Conservation (phyloP, 2,797 vertebrate genomes). For the Notolabrus celidotus region DNA sequence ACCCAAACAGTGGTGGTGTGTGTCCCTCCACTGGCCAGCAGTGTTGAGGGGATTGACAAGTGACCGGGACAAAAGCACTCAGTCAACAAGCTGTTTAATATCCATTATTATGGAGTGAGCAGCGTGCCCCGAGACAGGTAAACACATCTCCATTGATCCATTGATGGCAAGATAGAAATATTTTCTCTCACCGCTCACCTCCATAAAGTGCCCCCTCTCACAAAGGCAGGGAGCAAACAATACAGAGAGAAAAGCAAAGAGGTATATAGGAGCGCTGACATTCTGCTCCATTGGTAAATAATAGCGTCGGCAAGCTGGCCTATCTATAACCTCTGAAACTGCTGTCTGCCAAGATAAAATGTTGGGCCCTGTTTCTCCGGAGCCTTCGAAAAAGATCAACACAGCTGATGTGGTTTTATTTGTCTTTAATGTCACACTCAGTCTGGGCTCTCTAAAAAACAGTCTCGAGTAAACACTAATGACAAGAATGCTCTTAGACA, state of each 20-base stretch:
- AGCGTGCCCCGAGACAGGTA: constrained; percentile 90
- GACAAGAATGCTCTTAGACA: constrained; percentile 80
- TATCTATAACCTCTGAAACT: constrained; percentile 93
- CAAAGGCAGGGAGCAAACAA: constrained; percentile 94
- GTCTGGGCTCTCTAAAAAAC: constrained; percentile 79
- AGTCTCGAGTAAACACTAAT: constrained; percentile 82
- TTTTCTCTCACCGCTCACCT: constrained; percentile 88
- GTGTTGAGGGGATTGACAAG: constrained; percentile 90
- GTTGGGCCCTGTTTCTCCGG: constrained; percentile 86
- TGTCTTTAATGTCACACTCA: constrained; percentile 84
- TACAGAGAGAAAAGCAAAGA: constrained; percentile 86
- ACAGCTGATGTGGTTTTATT: constrained; percentile 82
- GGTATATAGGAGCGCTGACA: constrained; percentile 87
- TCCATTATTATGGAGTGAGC: constrained; percentile 95
- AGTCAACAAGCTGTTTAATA: constrained; percentile 95
- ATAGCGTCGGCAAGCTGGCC: constrained; percentile 86
- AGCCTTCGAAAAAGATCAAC: constrained; percentile 87
- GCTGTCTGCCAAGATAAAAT: constrained; percentile 93
- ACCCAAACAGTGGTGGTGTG: constrained; percentile 67
- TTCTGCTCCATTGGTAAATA: constrained; percentile 94
- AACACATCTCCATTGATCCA: constrained; percentile 98
- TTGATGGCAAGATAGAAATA: constrained; percentile 92
- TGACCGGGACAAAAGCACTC: constrained; percentile 92
- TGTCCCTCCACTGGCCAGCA: constrained; percentile 85
- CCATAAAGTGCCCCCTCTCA: constrained; percentile 91